Percentiles rank a stretch among this genome's conserved stretches.
These are phyloP conservation scores for Osmerus eperlanus DNA, from an alignment of 2,113 vertebrate genomes.

Conservation along the genomic window DNA sequence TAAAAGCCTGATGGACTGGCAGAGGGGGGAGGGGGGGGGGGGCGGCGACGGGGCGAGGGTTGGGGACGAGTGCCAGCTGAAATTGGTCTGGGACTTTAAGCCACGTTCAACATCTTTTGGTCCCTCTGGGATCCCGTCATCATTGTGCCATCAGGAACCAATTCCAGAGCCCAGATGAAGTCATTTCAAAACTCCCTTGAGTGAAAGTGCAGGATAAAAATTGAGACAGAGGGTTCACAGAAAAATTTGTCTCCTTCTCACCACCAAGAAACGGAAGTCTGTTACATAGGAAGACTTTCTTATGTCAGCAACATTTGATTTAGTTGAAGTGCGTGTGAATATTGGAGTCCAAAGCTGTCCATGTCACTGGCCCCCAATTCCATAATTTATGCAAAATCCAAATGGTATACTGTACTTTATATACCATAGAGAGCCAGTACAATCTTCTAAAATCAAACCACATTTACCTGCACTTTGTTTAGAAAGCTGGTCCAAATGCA, in stretches of 20 bases:
- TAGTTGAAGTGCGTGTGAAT: not conserved
- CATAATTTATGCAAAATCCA: not conserved
- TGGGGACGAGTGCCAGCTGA: not conserved
- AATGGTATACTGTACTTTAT: too few relatives aligned
- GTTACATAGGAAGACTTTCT: not conserved
- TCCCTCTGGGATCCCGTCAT: constrained; percentile 6
- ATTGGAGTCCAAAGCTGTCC: not conserved
- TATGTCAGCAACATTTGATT: not conserved
- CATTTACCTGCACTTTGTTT: too few relatives aligned
- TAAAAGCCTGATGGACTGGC: too few relatives aligned
- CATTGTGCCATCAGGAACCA: constrained; percentile 4
- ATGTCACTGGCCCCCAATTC: too few relatives aligned
- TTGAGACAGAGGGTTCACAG: not conserved
- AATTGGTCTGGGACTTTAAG: constrained; percentile 10
- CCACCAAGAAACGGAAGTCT: not conserved
- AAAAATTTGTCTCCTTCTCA: not conserved
- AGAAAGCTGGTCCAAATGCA: too few relatives aligned
- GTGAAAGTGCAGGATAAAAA: not conserved
- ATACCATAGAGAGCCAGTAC: too few relatives aligned
- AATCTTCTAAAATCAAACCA: too few relatives aligned
- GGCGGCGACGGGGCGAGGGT: too few relatives aligned
- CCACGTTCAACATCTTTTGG: constrained; percentile 1
- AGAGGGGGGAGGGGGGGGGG: not conserved
- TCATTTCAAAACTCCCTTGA: constrained; percentile 4
- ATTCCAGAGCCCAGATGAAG: constrained; percentile 11